Percentiles rank a stretch among this genome's conserved stretches.
Evolutionary conservation across 2,888 invertebrate genomes (phyloP).

Genomic region (Smittia sp.): DNA sequence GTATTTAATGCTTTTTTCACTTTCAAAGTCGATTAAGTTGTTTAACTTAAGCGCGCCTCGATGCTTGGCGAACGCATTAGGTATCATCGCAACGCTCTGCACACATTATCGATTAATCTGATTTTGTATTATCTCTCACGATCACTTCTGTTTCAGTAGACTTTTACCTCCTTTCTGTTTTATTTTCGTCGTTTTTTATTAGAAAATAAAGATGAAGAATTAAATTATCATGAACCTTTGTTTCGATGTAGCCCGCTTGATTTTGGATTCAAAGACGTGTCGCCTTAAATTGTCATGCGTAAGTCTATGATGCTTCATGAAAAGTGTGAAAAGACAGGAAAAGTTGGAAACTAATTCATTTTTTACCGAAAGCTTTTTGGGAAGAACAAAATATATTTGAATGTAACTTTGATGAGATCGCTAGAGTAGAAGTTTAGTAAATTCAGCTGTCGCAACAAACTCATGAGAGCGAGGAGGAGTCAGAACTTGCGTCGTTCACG

Average conservation of each 20-base stretch:
- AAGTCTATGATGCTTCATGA: neutral
- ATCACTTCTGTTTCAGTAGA: neutral
- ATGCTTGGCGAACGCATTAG: neutral
- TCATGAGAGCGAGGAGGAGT: neutral
- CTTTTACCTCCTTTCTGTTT: neutral
- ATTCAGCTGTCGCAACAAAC: neutral
- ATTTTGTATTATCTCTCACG: conserved; percentile 9
- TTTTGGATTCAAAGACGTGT: neutral
- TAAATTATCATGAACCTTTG: conserved; percentile 3
- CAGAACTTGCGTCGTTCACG: too few species aligned
- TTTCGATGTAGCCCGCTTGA: neutral
- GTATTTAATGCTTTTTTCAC: conserved; percentile 35
- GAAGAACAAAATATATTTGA: neutral
- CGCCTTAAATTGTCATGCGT: neutral
- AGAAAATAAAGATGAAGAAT: conserved; percentile 14
- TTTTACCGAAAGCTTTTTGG: too few species aligned
- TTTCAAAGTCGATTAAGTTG: conserved; percentile 9
- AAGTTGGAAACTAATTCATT: too few species aligned
- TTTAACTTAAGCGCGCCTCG: neutral
- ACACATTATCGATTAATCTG: neutral
- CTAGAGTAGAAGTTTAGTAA: neutral
- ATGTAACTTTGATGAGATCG: neutral
- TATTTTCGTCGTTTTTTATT: conserved; percentile 14
- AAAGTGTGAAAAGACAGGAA: neutral
- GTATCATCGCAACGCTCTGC: neutral